Base-by-base conservation (phyloP, 92 coral and sea anemone species). In the Umimayanthus kanabou region DNA sequence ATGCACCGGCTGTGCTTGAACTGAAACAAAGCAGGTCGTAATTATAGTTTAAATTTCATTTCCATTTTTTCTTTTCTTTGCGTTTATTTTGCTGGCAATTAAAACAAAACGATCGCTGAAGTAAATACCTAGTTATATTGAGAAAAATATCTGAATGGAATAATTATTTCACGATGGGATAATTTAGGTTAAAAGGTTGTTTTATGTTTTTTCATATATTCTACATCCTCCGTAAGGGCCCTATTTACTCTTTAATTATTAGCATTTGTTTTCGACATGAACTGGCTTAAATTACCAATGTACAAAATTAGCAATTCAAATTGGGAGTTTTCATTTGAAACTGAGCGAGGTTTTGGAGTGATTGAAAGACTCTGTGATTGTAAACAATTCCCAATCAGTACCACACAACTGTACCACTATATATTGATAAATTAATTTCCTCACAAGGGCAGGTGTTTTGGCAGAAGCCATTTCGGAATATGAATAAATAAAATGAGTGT, bases 251-350 rank as follows among this genome's bases (percentile, higher is more conserved):
- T 23, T 7, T 20, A 61, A 61, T 2, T 22, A 61, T 61, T 18
- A 20, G n/a, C 65, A 57, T 14, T 57, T 57, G 23, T 57, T 61
- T 61, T 61, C 25, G 22, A 18, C 69, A 61, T 5, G 25, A 61
- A 61, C 22, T 61, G 26, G 69, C 69, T 25, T 23, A 22, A 61
- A 61, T 61, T 61, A 61, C 69, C 69, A 20, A 61, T 61, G 22
- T 61, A 20, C 22, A 37, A 43, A 70, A 83, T 83, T 83, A 67
- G 87, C 87, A 83, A 69, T 83, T 83, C 87, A 83, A 83, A 83
- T 83, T 6, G 20, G 49, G 28, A 33, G 30, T 10, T 39, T 49
- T 80, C 39, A 70, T 16, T 25, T 69, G 8, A 39, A 26, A 39
- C 23, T 25, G 11, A 65, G 30, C 28, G 13, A 57, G 28, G 37